Evolutionary conservation across 2,797 vertebrate genomes (phyloP).

Genomic region (Emydoidea blandingii): DNA sequence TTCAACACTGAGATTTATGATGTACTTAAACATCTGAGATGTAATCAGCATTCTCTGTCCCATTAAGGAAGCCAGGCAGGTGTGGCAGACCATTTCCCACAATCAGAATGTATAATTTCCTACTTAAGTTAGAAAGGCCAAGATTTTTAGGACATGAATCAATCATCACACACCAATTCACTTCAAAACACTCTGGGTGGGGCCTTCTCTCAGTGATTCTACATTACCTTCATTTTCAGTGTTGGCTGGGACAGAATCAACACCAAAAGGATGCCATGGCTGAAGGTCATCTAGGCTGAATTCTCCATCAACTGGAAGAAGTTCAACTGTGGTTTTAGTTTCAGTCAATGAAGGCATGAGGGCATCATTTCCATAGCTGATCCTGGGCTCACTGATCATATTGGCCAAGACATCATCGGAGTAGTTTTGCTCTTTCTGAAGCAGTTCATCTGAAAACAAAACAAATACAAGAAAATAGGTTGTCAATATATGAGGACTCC

Average conservation of each 20-base stretch:
- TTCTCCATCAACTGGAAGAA: conserved; percentile 88
- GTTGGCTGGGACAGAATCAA: conserved; percentile 92
- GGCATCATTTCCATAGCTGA: conserved; percentile 98
- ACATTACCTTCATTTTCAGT: conserved; percentile 93
- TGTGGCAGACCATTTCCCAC: background rate
- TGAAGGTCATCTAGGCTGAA: conserved; percentile 89
- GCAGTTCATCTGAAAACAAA: conserved; percentile 88
- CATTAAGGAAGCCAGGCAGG: background rate
- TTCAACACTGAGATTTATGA: background rate
- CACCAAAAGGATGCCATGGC: conserved; percentile 94
- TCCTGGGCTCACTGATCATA: conserved; percentile 94
- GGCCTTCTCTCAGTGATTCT: background rate
- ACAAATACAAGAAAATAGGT: background rate
- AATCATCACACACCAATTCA: background rate
- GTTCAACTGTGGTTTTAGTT: conserved; percentile 90
- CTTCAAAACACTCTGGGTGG: background rate
- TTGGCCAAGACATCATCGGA: conserved; percentile 95
- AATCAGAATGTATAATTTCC: background rate
- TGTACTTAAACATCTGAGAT: background rate
- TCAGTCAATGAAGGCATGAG: conserved; percentile 95
- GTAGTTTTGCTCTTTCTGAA: conserved; percentile 96
- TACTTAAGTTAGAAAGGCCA: background rate
- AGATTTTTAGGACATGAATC: background rate
- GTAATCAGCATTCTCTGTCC: background rate
- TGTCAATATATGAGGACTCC: background rate